These are phyloP conservation scores for Lethenteron reissneri DNA, from an alignment of 2,113 vertebrate species.

Conservation along the genomic window DNA sequence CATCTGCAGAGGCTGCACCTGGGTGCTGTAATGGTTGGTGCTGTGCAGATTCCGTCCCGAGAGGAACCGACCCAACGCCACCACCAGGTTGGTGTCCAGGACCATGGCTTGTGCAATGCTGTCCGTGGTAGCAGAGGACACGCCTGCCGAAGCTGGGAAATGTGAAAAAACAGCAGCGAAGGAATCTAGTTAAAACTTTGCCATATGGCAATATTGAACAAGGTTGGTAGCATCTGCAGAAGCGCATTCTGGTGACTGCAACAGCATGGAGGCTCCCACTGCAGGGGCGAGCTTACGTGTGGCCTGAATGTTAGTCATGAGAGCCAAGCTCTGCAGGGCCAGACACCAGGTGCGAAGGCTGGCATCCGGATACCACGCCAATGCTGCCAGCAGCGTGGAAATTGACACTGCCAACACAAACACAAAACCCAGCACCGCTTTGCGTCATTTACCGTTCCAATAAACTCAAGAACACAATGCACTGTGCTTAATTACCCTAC, in stretches of 20 bases:
- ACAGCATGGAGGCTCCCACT: neutral
- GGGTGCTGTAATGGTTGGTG: constrained; percentile 83
- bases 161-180: neutral
- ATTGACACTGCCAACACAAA: constrained; percentile 44
- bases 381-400: constrained; percentile 71
- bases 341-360: constrained; percentile 86
- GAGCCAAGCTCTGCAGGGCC: constrained; percentile 84
- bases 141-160: constrained; percentile 26
- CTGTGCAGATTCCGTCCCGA: constrained; percentile 79
- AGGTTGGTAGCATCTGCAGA: too few species aligned
- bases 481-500: too few species aligned
- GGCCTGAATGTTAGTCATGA: constrained; percentile 94
- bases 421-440: too few species aligned
- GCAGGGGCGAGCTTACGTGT: constrained; percentile 37
- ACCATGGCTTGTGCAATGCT: constrained; percentile 89
- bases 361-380: constrained; percentile 92
- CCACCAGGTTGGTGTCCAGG: constrained; percentile 71
- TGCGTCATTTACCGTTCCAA: too few species aligned
- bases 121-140: constrained; percentile 26
- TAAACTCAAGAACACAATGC: too few species aligned
- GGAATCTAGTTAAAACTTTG: too few species aligned
- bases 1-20: constrained; percentile 22
- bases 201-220: too few species aligned
- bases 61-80: constrained; percentile 85
- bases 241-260: too few species aligned